Evolutionary conservation across 2,888 invertebrate genomes (phyloP).

Genomic region (Plagodis dolabraria): DNA sequence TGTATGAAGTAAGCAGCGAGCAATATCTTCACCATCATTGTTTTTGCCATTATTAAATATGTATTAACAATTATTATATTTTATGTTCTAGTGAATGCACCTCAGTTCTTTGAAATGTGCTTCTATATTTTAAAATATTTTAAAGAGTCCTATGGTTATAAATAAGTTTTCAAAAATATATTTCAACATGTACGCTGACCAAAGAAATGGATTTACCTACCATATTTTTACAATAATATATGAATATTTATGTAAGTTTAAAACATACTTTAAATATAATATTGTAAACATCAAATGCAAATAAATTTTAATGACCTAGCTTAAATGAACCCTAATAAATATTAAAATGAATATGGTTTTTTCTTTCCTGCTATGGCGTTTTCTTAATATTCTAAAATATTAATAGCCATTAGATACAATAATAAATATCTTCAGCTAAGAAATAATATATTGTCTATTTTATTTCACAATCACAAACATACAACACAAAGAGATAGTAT

Average conservation of each 20-base stretch:
- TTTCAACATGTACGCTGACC: constrained; percentile 25
- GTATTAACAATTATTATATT: no score
- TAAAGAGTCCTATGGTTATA: not conserved
- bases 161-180: constrained; percentile 1
- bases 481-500: no score
- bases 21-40: not conserved
- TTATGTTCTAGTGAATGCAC: no score
- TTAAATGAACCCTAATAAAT: constrained; percentile 56
- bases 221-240: constrained; percentile 20
- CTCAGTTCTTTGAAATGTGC: no score
- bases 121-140: not conserved
- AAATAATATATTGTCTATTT: no score
- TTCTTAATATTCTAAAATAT: not conserved
- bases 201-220: constrained; percentile 28
- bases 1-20: constrained; percentile 1
- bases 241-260: constrained; percentile 27
- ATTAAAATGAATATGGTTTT: constrained; percentile 11
- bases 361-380: not conserved
- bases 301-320: constrained; percentile 59
- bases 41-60: no score
- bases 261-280: constrained; percentile 36
- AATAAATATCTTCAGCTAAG: no score
- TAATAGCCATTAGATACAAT: not conserved
- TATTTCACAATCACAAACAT: no score
- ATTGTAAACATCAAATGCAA: constrained; percentile 49